Evolutionary conservation across 2,888 invertebrate species (phyloP).

Genomic region (Sinelater perroti): DNA sequence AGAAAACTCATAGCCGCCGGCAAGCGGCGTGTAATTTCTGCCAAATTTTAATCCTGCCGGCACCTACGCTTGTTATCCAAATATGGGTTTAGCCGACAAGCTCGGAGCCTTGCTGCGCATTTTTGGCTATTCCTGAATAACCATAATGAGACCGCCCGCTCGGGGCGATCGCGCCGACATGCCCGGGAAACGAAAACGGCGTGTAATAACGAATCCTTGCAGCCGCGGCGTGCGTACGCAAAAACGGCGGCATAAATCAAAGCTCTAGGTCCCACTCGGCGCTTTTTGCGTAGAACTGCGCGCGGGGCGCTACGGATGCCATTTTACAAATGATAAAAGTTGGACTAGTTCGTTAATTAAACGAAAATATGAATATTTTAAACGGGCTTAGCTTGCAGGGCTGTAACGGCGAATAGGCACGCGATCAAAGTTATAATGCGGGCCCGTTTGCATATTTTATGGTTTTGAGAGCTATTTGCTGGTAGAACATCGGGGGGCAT

Average conservation of each 20-base stretch:
- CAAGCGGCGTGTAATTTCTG: too few relatives aligned
- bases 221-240: neutral
- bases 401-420: constrained; percentile 35
- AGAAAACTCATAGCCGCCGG: too few relatives aligned
- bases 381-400: constrained; percentile 36
- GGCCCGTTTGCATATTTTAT: constrained; percentile 23
- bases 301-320: constrained; percentile 19
- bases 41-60: too few relatives aligned
- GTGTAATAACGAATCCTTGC: constrained; percentile 8
- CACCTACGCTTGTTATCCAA: too few relatives aligned
- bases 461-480: constrained; percentile 27
- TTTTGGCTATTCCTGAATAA: too few relatives aligned
- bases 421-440: constrained; percentile 37
- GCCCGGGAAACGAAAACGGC: neutral
- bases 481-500: too few relatives aligned
- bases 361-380: constrained; percentile 42
- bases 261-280: constrained; percentile 11
- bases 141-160: too few relatives aligned
- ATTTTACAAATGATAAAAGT: constrained; percentile 41
- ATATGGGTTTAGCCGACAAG: too few relatives aligned
- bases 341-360: constrained; percentile 44
- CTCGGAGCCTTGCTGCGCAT: too few relatives aligned
- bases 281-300: constrained; percentile 28
- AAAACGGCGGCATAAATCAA: constrained; percentile 29
- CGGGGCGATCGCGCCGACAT: too few relatives aligned